A percentile compares a stretch with the other conserved stretches of the same genome.
Evolutionary conservation across 2,888 invertebrate genomes (phyloP).

Genomic region (Lottia scabra): DNA sequence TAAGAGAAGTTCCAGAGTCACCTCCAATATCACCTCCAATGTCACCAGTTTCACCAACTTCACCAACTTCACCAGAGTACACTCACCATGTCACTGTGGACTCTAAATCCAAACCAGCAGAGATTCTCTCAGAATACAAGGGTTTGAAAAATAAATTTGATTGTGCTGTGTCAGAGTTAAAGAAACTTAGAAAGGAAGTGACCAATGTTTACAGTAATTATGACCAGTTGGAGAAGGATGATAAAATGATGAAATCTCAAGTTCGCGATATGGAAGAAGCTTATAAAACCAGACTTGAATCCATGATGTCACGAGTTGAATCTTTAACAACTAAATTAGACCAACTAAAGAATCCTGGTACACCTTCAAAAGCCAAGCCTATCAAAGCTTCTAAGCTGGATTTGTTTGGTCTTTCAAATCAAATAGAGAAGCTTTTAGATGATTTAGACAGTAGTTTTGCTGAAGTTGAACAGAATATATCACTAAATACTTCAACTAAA

Average conservation of each 20-base stretch:
- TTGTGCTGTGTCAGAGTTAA: slow-evolving; percentile 43
- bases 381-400: neutral
- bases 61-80: slow-evolving; percentile 16
- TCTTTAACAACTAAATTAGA: slow-evolving; percentile 83
- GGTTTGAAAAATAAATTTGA: slow-evolving; percentile 51
- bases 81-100: slow-evolving; percentile 33
- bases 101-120: slow-evolving; percentile 23
- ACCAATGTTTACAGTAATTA: slow-evolving; percentile 42
- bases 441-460: slow-evolving; percentile 50
- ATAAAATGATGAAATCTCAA: slow-evolving; percentile 54
- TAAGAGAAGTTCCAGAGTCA: slow-evolving; percentile 42
- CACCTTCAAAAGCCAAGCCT: slow-evolving; percentile 7
- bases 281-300: slow-evolving; percentile 76
- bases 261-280: slow-evolving; percentile 75
- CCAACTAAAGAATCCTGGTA: neutral
- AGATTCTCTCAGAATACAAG: slow-evolving; percentile 36
- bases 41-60: neutral
- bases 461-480: slow-evolving; percentile 40
- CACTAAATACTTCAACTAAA: slow-evolving; percentile 1
- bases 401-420: slow-evolving; percentile 30
- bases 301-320: slow-evolving; percentile 84
- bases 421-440: slow-evolving; percentile 47
- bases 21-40: neutral
- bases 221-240: slow-evolving; percentile 40
- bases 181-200: slow-evolving; percentile 47